These are phyloP conservation scores for Eumerus sabulonum DNA, from an alignment of 2,888 invertebrate species.

Conservation along the genomic window DNA sequence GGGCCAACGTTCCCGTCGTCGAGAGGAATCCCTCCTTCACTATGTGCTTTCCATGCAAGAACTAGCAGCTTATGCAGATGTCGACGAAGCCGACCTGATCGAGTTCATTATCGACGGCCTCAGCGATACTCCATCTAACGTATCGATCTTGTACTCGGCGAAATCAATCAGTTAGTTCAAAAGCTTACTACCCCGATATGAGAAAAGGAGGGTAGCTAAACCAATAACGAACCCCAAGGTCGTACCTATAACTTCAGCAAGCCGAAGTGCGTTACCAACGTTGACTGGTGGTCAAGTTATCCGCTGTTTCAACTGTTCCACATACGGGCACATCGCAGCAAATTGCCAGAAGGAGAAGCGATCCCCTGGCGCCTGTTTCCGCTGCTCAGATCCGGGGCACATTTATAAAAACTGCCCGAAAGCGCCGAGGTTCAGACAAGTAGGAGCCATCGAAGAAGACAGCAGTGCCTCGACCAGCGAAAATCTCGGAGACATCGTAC, in stretches of 20 bases:
- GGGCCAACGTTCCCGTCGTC: background rate
- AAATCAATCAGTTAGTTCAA: slow-evolving; percentile 2
- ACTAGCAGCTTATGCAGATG: background rate
- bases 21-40: background rate
- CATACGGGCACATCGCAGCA: background rate
- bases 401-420: too few relatives aligned
- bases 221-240: background rate
- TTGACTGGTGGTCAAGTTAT: too few relatives aligned
- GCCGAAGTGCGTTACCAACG: background rate
- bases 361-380: slow-evolving; percentile 29
- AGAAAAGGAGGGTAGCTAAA: slow-evolving; percentile 5
- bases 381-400: slow-evolving; percentile 13
- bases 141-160: slow-evolving; percentile 7
- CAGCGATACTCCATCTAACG: background rate
- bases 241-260: slow-evolving; percentile 15
- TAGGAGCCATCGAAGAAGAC: background rate
- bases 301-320: slow-evolving; percentile 15
- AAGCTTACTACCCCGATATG: background rate
- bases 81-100: background rate
- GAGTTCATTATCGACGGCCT: slow-evolving; percentile 19
- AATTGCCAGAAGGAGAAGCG: slow-evolving; percentile 12
- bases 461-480: background rate
- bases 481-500: background rate
- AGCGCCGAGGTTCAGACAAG: background rate
- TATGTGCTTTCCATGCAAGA: slow-evolving; percentile 18